These are phyloP conservation scores for Pachliopta kotzebuea DNA, from an alignment of 2,888 invertebrate species.

Conservation along the genomic window DNA sequence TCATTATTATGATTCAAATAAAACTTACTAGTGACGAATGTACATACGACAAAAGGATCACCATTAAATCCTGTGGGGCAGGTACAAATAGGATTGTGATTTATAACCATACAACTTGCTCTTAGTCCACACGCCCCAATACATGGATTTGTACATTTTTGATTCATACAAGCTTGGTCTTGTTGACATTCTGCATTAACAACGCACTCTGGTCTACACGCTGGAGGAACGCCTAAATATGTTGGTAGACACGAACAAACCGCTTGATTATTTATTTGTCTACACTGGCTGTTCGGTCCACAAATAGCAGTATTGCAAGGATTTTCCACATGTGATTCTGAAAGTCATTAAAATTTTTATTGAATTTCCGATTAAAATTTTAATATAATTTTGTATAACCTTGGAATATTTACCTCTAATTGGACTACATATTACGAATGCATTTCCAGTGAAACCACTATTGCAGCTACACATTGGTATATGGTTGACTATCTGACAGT, in stretches of 20 bases:
- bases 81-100: slow-evolving; percentile 87
- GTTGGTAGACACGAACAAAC: slow-evolving; percentile 87
- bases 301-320: slow-evolving; percentile 87
- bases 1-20: neutral
- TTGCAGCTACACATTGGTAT: slow-evolving; percentile 85
- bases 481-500: slow-evolving; percentile 83
- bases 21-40: slow-evolving; percentile 55
- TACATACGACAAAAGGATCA: slow-evolving; percentile 83
- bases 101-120: slow-evolving; percentile 83
- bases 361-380: neutral
- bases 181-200: slow-evolving; percentile 85
- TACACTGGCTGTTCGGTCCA: slow-evolving; percentile 86
- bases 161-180: slow-evolving; percentile 85
- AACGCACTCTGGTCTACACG: slow-evolving; percentile 87
- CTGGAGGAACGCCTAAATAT: slow-evolving; percentile 86
- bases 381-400: neutral
- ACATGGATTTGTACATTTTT: slow-evolving; percentile 88
- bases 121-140: slow-evolving; percentile 84
- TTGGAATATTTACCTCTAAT: slow-evolving; percentile 75
- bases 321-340: slow-evolving; percentile 59
- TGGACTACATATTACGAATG: slow-evolving; percentile 70
- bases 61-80: slow-evolving; percentile 85
- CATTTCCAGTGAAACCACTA: slow-evolving; percentile 82
- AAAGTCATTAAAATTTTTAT: slow-evolving; percentile 24
- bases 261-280: slow-evolving; percentile 82